Base-by-base conservation (phyloP, 2,888 invertebrate species). In the Crematogaster levior region DNA sequence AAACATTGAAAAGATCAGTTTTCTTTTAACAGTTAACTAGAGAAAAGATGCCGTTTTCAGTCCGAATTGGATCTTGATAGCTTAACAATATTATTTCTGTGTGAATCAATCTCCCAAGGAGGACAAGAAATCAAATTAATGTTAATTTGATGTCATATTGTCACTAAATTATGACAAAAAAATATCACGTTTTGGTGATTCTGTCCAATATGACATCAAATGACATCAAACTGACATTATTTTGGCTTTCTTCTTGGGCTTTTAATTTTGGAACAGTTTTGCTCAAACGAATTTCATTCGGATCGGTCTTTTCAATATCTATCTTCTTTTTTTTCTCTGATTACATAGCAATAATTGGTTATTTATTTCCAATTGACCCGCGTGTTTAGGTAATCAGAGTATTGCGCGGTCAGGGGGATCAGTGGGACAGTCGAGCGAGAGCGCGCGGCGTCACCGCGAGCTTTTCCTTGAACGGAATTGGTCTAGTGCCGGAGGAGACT, bases 391-490 rank as follows among this genome's bases (percentile, higher is more conserved):
- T 98, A 43, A 95, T 97, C 65, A 96, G 98, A 68, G 98, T 98
- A 12, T 95, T 97, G 10, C 96, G 97, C 87, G 98, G 98, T 12
- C 97, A 98, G 87, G 98, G 98, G 37, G 98, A 98, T 94, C 98
- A 98, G 90, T 98, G 98, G 97, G 98, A 98, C 95, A 97, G 97
- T 90, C 95, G 97, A 81, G 97, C 98, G 0, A 96, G 97, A 74
- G 97, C 98, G 0, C 96, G 98, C 24, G 98, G 98, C 46, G 97
- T 98, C 51, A 97, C 98, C 0, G 97, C 98, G 2, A 97, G 98
- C 4, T 98, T 98, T 91, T 98, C 98, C 0, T 95, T 98, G 73
- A 98, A 98, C 93, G 98, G 98, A 24, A 97, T 98, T 81, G 98
- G 98, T 0, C 95, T 98, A 58, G 97, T 97, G 82, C 96, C 97